phyloP scores from a whole-genome alignment of 1,140 invertebrate species.

The Lepidurus apus region DNA sequence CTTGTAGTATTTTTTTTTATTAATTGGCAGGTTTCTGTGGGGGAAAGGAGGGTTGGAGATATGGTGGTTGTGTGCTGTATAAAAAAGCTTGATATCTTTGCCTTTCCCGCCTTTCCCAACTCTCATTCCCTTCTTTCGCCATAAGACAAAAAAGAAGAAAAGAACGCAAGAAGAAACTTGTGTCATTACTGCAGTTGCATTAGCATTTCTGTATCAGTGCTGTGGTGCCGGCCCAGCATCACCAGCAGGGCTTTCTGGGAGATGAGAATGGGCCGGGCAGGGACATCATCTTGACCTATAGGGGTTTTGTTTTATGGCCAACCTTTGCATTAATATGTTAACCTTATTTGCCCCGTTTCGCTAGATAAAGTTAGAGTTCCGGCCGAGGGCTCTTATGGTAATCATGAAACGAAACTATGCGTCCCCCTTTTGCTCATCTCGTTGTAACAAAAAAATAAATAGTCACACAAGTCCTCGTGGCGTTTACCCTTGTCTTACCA shows the following conservation, averaged over 20 bases:
- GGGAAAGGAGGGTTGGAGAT: background rate
- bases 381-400: constrained; percentile 20
- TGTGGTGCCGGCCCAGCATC: background rate
- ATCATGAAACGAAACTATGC: background rate
- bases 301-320: constrained; percentile 18
- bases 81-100: background rate
- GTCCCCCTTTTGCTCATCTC: background rate
- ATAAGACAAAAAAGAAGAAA: background rate
- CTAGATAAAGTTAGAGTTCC: constrained; percentile 22
- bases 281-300: background rate
- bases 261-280: constrained; percentile 2
- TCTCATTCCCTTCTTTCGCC: background rate
- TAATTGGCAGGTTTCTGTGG: background rate
- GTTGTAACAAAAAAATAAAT: background rate
- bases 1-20: background rate
- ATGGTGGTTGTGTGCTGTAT: background rate
- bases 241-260: background rate
- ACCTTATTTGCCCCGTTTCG: constrained; percentile 21
- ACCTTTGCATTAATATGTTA: constrained; percentile 19
- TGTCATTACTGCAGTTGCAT: constrained; percentile 13
- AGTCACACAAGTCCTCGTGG: background rate
- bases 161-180: background rate
- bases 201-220: background rate
- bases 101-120: constrained; percentile 3
- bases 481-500: constrained; percentile 2